phyloP scores from a whole-genome alignment of 1,140 invertebrate genomes.

The Pomacea maculata region DNA sequence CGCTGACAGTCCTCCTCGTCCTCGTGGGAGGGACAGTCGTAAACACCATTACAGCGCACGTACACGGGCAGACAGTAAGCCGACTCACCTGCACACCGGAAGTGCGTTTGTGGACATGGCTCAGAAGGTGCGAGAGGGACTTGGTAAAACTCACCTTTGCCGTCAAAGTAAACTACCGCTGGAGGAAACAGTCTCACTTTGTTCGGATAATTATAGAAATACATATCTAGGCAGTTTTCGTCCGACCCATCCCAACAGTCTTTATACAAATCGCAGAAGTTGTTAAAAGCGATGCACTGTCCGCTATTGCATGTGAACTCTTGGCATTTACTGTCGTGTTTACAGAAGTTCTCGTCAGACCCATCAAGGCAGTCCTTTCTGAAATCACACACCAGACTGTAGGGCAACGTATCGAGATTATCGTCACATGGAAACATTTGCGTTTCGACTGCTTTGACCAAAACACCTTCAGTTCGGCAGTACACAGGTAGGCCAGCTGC shows the following conservation, averaged over 20 bases:
- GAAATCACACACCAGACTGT: constrained; percentile 19
- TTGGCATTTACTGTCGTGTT: not conserved
- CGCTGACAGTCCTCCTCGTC: not conserved
- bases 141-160: no score
- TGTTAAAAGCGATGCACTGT: not conserved
- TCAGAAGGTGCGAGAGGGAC: not conserved
- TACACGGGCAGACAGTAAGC: not conserved
- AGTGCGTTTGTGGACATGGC: not conserved
- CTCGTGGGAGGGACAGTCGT: constrained; percentile 1
- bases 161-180: no score
- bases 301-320: constrained; percentile 5
- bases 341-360: constrained; percentile 13
- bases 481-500: not conserved
- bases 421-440: constrained; percentile 12
- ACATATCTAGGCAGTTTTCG: not conserved
- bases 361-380: constrained; percentile 14
- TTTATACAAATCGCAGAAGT: not conserved
- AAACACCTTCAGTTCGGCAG: not conserved
- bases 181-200: no score
- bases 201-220: no score
- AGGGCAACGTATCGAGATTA: not conserved
- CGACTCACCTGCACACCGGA: not conserved
- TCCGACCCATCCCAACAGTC: constrained; percentile 15
- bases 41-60: not conserved
- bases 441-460: not conserved